Evolutionary conservation across 53 echinoderm and acorn worm genomes (phyloP), one percentile per base, ranked within the genome.

Genomic region (Patiria pectinifera): DNA sequence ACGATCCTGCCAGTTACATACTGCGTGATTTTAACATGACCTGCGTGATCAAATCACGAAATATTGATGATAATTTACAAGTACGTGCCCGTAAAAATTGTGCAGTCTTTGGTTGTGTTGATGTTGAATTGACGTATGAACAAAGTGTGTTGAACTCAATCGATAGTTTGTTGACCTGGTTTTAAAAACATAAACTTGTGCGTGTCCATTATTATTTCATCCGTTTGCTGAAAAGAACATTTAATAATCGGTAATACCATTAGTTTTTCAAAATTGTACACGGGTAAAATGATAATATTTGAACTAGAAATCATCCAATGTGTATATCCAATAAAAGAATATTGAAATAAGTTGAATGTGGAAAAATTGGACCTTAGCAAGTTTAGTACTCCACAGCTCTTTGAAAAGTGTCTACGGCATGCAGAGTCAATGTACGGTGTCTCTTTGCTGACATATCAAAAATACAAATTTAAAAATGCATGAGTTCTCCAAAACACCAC

Each of bases 91-190:
- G 25, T 24, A 19, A 61, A 83, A 8, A 14, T 10, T 59, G 35
- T 35, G 35, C 35, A 35, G 35, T 35, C 35, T 35, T 35, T 35
- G 35, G 35, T 35, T 35, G 35, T 35, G 35, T 35, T 35, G 35
- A 35, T 35, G 35, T 35, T 35, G 35, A 35, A 53, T 47, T 19
- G 53, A 15, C 3, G 21, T 4, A 35, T 66, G 69, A 10, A n/a
- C 80, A 90, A 90, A 90, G 90, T 90, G 80, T 62, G 81, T 90
- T 90, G 90, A 90, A 80, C 80, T 14, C 10, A n/a, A 71, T 45
- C 63, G 69, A 21, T 14, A 69, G 69, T 89, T 89, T 80, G 89
- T 89, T 89, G 63, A 89, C 79, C 80, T 78, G 80, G 81, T 48
- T 61, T 35, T 80, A 24, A n/a, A 81, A 14, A 62, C 90, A 80